Conservation (phyloP, 1,140 invertebrate species). For the Polypedilum pembai region DNA sequence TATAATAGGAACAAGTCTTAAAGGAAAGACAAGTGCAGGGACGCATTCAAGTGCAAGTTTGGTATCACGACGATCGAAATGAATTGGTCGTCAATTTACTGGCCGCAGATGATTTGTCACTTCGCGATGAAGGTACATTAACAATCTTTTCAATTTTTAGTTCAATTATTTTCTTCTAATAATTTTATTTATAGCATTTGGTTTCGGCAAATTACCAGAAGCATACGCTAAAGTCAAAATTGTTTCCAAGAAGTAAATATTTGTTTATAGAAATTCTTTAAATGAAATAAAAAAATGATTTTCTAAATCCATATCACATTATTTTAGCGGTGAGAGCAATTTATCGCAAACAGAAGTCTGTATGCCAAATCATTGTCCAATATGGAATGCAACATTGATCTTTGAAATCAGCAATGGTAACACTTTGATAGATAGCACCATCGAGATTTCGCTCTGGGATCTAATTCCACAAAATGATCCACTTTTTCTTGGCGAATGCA, state of each 20-base stretch:
- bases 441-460: conserved; percentile 85
- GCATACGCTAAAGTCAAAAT: conserved; percentile 74
- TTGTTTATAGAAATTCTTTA: neutral
- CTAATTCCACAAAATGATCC: conserved; percentile 70
- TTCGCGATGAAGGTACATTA: conserved; percentile 54
- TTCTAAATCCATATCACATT: conserved; percentile 9
- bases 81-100: conserved; percentile 75
- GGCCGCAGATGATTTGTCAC: conserved; percentile 71
- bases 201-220: conserved; percentile 65
- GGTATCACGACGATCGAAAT: conserved; percentile 72
- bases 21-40: conserved; percentile 66
- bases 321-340: conserved; percentile 57
- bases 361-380: conserved; percentile 72
- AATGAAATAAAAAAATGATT: too few species aligned
- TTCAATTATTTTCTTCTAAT: neutral
- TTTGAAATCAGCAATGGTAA: conserved; percentile 70
- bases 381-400: conserved; percentile 83
- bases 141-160: neutral
- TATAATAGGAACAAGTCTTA: conserved; percentile 59
- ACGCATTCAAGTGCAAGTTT: conserved; percentile 75
- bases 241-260: conserved; percentile 59
- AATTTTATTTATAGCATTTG: conserved; percentile 44
- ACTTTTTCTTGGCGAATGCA: conserved; percentile 75
- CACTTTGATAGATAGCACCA: conserved; percentile 63
- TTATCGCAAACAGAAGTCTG: conserved; percentile 72